Evolutionary conservation across 2,113 vertebrate species (phyloP), one percentile per base, ranked within the genome.

Genomic region (Sardina pilchardus): DNA sequence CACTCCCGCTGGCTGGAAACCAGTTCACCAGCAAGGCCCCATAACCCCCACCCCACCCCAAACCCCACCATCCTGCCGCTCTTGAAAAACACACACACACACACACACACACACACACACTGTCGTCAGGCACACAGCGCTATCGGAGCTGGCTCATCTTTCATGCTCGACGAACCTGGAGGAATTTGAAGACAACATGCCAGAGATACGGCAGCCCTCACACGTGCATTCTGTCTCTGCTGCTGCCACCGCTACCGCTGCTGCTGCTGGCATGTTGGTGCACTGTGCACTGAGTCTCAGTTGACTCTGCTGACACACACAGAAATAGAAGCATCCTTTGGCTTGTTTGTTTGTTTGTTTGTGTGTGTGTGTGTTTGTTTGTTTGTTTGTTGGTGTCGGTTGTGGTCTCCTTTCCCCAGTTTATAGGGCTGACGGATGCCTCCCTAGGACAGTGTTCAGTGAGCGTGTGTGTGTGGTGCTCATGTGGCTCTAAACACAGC

Each of bases 111-210:
- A n/a, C n/a, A n/a, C n/a, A n/a, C 45, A 47, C 45, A 7, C 17
- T 56, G 53, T 56, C 53, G 53, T 21, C 53, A 6, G 6, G 53
- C 21, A 21, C 0, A 21, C 19, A 6, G 36, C n/a, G 36, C 83
- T 86, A 89, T 88, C 87, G 89, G 84, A 82, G 87, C 90, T 90
- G 86, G 80, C 53, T 89, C 89, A 81, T 24, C 88, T 88, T 94
- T 92, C 88, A 82, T 86, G 83, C 91, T 44, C 85, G 89, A 91
- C 86, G 86, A 84, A 50, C 86, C 85, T 84, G 82, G 83, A 84
- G 10, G 83, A 89, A 88, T 63, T 42, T 26, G 42, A 44, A 67
- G 84, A 83, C 9, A 26, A 34, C 45, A 63, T 44, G 89, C 81
- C 42, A 30, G 24, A 86, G 81, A 44, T 85, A 83, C 91, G 84